Base-by-base conservation (phyloP, 1,140 invertebrate genomes). In the Drosophila dunni region DNA sequence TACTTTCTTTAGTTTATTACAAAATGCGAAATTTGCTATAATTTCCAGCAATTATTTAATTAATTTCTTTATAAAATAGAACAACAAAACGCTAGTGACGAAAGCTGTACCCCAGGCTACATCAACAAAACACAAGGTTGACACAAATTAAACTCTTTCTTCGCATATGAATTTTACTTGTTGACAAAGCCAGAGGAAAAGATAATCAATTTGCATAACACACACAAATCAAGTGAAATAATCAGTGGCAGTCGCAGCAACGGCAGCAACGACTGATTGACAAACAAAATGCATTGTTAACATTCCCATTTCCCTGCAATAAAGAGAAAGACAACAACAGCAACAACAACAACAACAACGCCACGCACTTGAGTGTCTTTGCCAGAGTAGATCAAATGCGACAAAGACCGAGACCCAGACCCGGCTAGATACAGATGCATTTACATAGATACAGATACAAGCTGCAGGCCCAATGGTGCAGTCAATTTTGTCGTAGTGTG, bases 131-230 rank as follows among this genome's bases (percentile, higher is more conserved):
- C 24, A 7, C 40, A 33, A 45, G 24, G 58, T 46, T 29, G 11
- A 33, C 29, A 46, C n/a, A 61, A 33, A 20, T 61, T 76, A 36
- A 69, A 62, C 75, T 69, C 46, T 48, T 48, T 48, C 17, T 48
- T 15, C 5, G 1, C 48, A 51, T 51, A 56, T 77, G 40, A 7
- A 36, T 58, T 11, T 53, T 36, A 34, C 40, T 34, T 38, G 62
- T 46, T 42, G 63, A 76, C 70, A 58, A 77, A 60, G 67, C 64
- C 44, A 61, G 15, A 29, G 34, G 17, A 74, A 83, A 89, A 72
- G 56, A 79, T 83, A 89, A 88, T 89, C 79, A 80, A 83, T 88
- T 88, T 88, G 83, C 83, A 88, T 88, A 89, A 80, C 69, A 58
- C 24, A 74, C 40, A 61, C 66, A 82, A 82, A 88, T 79, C 83